Evolutionary conservation across 1,140 invertebrate species (phyloP).

Genomic region (Pomacea maculata): DNA sequence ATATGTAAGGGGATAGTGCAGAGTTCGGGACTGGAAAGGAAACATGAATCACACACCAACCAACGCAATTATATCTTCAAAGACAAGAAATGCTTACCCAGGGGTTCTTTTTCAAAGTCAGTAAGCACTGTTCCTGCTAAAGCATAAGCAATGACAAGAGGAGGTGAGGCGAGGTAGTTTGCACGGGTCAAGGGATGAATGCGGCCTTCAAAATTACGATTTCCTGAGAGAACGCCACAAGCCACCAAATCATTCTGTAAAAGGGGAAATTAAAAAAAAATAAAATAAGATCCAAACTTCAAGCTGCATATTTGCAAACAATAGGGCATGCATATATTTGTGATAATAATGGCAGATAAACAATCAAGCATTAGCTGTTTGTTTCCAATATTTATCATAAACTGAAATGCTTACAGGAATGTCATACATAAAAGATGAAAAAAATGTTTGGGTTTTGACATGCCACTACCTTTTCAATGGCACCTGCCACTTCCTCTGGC

Average conservation of each 20-base stretch:
- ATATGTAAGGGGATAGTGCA: too few species aligned
- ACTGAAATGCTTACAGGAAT: too few species aligned
- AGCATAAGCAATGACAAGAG: conserved; percentile 96
- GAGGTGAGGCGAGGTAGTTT: conserved; percentile 95
- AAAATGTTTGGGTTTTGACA: conserved; percentile 3
- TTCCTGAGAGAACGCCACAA: conserved; percentile 94
- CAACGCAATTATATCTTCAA: too few species aligned
- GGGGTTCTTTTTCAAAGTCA: conserved; percentile 90
- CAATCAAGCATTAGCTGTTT: too few species aligned
- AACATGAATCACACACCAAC: too few species aligned
- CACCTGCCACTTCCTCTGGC: conserved; percentile 87
- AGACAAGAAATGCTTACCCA: conserved; percentile 71
- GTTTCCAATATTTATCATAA: too few species aligned
- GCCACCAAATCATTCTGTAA: conserved; percentile 81
- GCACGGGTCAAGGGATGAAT: conserved; percentile 96
- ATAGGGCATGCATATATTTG: too few species aligned
- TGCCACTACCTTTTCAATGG: conserved; percentile 85
- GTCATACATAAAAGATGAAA: too few species aligned
- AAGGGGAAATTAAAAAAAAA: neutral
- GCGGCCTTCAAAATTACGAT: conserved; percentile 96
- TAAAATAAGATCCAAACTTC: too few species aligned
- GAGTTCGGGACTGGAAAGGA: too few species aligned
- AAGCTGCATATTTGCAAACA: too few species aligned
- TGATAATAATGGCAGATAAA: too few species aligned
- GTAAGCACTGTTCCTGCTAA: conserved; percentile 93